Evolutionary conservation across 2,113 vertebrate genomes (phyloP).

Genomic region (Anoura caudifer): DNA sequence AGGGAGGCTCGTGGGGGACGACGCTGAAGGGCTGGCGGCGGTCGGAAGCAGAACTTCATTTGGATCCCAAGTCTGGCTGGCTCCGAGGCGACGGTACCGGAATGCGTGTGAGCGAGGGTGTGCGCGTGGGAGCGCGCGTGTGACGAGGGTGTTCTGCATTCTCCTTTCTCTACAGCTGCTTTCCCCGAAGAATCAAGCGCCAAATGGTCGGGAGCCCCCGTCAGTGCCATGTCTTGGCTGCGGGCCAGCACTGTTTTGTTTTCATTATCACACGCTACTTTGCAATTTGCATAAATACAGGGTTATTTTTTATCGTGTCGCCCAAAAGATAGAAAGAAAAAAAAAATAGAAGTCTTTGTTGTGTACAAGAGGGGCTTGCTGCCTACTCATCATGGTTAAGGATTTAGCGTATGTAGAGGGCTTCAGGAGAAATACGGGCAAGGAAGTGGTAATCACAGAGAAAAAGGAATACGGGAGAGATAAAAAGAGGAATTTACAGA

Average conservation of each 20-base stretch:
- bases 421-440: constrained; percentile 63
- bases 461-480: not conserved
- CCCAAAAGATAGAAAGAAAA: constrained; percentile 77
- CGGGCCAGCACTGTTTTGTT: constrained; percentile 87
- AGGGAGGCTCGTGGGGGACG: constrained; percentile 84
- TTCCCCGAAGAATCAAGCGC: constrained; percentile 81
- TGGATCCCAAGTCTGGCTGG: constrained; percentile 75
- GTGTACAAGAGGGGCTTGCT: constrained; percentile 66
- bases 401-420: constrained; percentile 60
- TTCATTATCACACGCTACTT: constrained; percentile 86
- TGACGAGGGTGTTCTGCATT: constrained; percentile 70
- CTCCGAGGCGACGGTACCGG: constrained; percentile 82
- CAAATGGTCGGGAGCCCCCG: constrained; percentile 82
- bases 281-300: constrained; percentile 86
- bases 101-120: constrained; percentile 73
- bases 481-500: not conserved
- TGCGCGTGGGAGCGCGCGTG: constrained; percentile 69
- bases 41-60: constrained; percentile 68
- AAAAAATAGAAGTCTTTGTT: constrained; percentile 74
- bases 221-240: constrained; percentile 85
- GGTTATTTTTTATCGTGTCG: constrained; percentile 83
- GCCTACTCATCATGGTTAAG: constrained; percentile 71
- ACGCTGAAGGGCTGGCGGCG: constrained; percentile 71
- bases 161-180: constrained; percentile 84
- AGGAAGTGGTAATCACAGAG: constrained; percentile 28